Conservation (phyloP, 2,797 vertebrate genomes). For the Hylomyscus alleni region DNA sequence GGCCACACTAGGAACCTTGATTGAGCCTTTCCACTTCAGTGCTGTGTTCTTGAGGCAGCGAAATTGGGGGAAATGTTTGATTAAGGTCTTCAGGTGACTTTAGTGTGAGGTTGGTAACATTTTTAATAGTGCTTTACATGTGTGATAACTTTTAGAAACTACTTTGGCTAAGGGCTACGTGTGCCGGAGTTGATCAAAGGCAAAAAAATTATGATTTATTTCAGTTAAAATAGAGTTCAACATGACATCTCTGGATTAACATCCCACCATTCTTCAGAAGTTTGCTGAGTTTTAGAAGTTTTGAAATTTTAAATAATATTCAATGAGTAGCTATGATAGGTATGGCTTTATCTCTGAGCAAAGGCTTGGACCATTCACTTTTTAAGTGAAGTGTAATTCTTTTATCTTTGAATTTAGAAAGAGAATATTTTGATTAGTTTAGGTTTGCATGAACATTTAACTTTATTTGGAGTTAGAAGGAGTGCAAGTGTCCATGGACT, state of each 20-base stretch:
- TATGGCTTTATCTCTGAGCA: slow-evolving; percentile 66
- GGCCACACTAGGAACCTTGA: slow-evolving; percentile 16
- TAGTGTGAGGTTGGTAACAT: slow-evolving; percentile 36
- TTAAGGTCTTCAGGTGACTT: slow-evolving; percentile 54
- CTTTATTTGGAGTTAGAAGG: background rate
- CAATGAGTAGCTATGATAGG: slow-evolving; percentile 56
- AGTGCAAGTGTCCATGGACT: background rate
- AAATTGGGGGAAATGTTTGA: slow-evolving; percentile 35
- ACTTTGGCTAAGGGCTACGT: slow-evolving; percentile 41
- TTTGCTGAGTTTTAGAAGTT: slow-evolving; percentile 67
- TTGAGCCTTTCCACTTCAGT: background rate
- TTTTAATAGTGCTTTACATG: slow-evolving; percentile 47
- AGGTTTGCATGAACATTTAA: slow-evolving; percentile 2
- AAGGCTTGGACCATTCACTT: slow-evolving; percentile 59
- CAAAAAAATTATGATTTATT: slow-evolving; percentile 63
- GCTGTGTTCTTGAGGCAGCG: slow-evolving; percentile 41
- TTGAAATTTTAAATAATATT: slow-evolving; percentile 62
- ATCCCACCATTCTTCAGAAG: slow-evolving; percentile 68
- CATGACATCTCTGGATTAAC: slow-evolving; percentile 44
- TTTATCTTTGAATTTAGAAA: slow-evolving; percentile 61
- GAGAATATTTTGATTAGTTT: slow-evolving; percentile 44
- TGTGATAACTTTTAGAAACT: slow-evolving; percentile 38
- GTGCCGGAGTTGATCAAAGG: slow-evolving; percentile 47
- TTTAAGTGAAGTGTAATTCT: slow-evolving; percentile 43
- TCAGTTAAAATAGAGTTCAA: slow-evolving; percentile 13